Base-by-base conservation (phyloP, 1,140 invertebrate genomes). In the Physella acuta region DNA sequence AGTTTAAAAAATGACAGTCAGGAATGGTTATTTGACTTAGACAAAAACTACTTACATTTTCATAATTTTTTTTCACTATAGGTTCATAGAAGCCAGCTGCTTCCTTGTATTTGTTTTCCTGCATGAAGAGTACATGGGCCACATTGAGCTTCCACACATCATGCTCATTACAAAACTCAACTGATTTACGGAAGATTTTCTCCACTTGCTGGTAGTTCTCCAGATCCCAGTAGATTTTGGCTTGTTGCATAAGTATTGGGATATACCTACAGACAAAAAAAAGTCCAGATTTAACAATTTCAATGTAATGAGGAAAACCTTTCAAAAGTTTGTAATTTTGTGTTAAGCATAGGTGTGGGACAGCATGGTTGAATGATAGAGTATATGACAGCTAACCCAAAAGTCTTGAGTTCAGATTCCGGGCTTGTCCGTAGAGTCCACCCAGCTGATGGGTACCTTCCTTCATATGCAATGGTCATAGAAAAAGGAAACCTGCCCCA, bases 101-200 rank as follows among this genome's bases (percentile, higher is more conserved):
- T 86, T 99, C 96, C 82, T 97, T 97, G 81, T 97, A 99, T 84
- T 99, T 99, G 81, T 94, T 96, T 83, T 97, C 96, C 84, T 97
- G 96, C 97, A 99, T 99, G 82, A 99, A 99, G 4, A 99, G 86
- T 2, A 98, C 97, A 82, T 99, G 97, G 0, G 97, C 97, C 0
- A 99, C 95, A 82, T 99, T 99, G 5, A 99, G 86, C 74, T 95
- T 92, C 97, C 97, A 99, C 0, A 92, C 90, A 79, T 98, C 94
- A 78, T 97, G 93, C 80, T 98, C 95, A 77, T 94, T 96, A 79
- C 96, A 99, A 85, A 99, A 99, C 82, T 99, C 97, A 0, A 95
- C 94, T 58, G 95, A 98, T 84, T 97, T 97, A 30, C 94, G 89
- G 78, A 87, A 88, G 24, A 88, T 83, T 73, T 83, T 87, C 72